Conservation (phyloP, 2,888 invertebrate genomes). For the Polydrusus pterygomalis region DNA sequence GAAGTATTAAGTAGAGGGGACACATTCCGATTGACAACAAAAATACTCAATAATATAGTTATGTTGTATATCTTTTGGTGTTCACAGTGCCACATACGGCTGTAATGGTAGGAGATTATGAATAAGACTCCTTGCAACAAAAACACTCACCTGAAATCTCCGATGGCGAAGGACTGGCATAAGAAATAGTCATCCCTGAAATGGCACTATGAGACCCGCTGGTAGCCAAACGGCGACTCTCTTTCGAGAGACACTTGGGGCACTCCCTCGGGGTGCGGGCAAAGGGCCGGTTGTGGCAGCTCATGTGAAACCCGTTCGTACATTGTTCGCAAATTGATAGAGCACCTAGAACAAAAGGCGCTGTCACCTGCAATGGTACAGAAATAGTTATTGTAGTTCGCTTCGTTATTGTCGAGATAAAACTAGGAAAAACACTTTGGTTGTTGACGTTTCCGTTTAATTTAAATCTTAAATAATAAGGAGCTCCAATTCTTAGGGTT, state of each 20-base stretch:
- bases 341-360: constrained; percentile 67
- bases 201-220: constrained; percentile 66
- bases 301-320: constrained; percentile 73
- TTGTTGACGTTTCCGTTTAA: too few relatives aligned
- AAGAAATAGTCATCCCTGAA: constrained; percentile 68
- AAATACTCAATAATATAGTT: too few relatives aligned
- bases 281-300: constrained; percentile 73
- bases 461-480: too few relatives aligned
- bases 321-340: constrained; percentile 74
- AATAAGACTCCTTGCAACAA: too few relatives aligned
- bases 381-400: constrained; percentile 18
- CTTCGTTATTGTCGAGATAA: too few relatives aligned
- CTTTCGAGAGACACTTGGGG: constrained; percentile 72
- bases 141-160: constrained; percentile 68
- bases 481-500: too few relatives aligned
- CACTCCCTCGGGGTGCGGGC: constrained; percentile 72
- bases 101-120: too few relatives aligned
- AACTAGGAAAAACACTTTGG: too few relatives aligned
- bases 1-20: too few relatives aligned
- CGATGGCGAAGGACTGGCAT: constrained; percentile 62
- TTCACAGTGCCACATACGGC: too few relatives aligned
- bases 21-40: too few relatives aligned
- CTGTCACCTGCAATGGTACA: constrained; percentile 53
- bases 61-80: too few relatives aligned
- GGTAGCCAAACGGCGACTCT: constrained; percentile 58